Evolutionary conservation across 2,888 invertebrate species (phyloP), one percentile per base, ranked within the genome.

Genomic region (Elmis aenea): DNA sequence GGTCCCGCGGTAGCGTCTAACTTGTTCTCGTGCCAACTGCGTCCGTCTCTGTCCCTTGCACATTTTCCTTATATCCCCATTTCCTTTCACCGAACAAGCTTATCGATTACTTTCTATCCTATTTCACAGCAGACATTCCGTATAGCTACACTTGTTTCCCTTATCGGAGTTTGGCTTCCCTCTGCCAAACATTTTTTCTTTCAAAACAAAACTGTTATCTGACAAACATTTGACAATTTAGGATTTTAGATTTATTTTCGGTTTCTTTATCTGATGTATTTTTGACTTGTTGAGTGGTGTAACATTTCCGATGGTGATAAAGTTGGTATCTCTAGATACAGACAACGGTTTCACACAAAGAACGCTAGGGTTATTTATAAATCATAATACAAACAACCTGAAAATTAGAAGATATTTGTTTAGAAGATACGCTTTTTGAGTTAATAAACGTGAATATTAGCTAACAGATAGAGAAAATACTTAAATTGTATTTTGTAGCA

Each of bases 211-310:
- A 46, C 33, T 32, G 33, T 41, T 43, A 41, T 41, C 48, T 39
- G 48, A 48, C 48, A 44, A 48, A 38, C 38, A 41, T 41, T 46
- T 42, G 46, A 48, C 46, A 44, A 46, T 46, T 46, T 38, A 33
- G 42, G 39, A 42, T 48, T 48, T 39, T 48, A 37, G 47, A 48
- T 45, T 48, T 45, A 40, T 45, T 42, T 39, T 37, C 24, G 36
- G 44, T 13, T 20, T 20, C 13, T 6, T 12, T 6, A 24, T 11
- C 33, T 10, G 25, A 31, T 26, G 14, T 26, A 26, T 26, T 26
- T 29, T 16, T 28, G 21, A 38, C 38, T 38, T 38, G 38, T 38
- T 38, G 38, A 38, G 29, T 29, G 30, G n/a, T n/a, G n/a, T n/a
- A n/a, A n/a, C n/a, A n/a, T n/a, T n/a, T n/a, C n/a, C n/a, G n/a